Evolutionary conservation across 2,888 invertebrate species (phyloP).

Genomic region (Zygothrica quintamaculata): DNA sequence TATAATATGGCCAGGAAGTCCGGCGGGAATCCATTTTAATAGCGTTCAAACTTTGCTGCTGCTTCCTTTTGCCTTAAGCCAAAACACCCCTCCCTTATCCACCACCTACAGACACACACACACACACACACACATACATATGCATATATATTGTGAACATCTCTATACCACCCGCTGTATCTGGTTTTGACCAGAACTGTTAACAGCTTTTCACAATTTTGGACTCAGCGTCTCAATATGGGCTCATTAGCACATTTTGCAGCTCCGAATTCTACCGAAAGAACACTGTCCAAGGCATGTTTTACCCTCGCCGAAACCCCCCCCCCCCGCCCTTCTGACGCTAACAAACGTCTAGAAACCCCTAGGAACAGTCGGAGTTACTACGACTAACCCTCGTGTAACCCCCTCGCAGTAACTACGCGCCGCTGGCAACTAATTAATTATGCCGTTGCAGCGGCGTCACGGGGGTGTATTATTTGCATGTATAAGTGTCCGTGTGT

Average conservation of each 20-base stretch:
- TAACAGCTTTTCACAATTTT: conserved; percentile 41
- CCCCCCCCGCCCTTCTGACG: too few relatives aligned
- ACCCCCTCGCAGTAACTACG: neutral
- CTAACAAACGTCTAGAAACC: too few relatives aligned
- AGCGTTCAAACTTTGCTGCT: conserved; percentile 49
- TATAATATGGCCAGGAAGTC: conserved; percentile 76
- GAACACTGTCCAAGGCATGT: conserved; percentile 18
- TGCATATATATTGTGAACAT: too few relatives aligned
- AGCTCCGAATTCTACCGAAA: conserved; percentile 20
- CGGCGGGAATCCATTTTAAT: conserved; percentile 81
- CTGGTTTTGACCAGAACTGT: conserved; percentile 49
- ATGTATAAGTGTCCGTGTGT: conserved; percentile 33
- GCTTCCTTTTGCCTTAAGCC: conserved; percentile 5
- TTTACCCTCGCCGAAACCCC: neutral
- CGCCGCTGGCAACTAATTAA: conserved; percentile 74
- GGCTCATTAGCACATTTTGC: conserved; percentile 75
- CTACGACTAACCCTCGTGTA: too few relatives aligned
- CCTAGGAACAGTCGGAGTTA: too few relatives aligned
- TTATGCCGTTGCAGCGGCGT: conserved; percentile 77
- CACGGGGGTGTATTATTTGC: conserved; percentile 77
- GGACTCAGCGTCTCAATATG: conserved; percentile 59
- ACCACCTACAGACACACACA: too few relatives aligned
- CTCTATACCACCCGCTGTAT: neutral
- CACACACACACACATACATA: too few relatives aligned
- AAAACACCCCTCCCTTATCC: neutral